Evolutionary conservation across 2,797 vertebrate species (phyloP).

Genomic region (Momotus momota): DNA sequence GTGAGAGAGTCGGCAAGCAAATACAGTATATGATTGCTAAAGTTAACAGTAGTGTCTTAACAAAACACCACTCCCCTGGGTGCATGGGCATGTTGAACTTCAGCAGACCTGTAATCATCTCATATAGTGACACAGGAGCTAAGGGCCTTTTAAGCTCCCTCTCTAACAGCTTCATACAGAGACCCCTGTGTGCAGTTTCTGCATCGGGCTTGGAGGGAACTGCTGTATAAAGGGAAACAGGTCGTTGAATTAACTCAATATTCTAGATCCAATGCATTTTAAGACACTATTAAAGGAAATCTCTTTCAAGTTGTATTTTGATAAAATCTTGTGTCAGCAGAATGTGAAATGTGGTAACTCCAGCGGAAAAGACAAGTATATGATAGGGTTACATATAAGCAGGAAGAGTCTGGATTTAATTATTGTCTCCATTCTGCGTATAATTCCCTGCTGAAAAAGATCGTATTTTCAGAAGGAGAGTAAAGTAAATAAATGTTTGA

Average conservation of each 20-base stretch:
- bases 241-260: not conserved
- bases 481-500: not conserved
- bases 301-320: not conserved
- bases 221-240: not conserved
- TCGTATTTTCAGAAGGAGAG: not conserved
- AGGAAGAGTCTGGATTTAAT: conserved; percentile 20
- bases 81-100: not conserved
- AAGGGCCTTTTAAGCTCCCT: not conserved
- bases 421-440: not conserved
- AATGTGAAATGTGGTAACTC: not conserved
- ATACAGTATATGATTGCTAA: not conserved
- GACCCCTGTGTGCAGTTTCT: not conserved
- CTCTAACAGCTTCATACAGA: not conserved
- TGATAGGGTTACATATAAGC: not conserved
- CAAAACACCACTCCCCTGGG: not conserved
- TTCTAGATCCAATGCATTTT: not conserved
- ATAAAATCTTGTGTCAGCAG: not conserved
- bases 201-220: not conserved
- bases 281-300: not conserved
- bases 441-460: not conserved
- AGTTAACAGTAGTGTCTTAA: not conserved
- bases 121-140: not conserved
- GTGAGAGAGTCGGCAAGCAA: not conserved
- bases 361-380: not conserved
- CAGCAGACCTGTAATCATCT: not conserved